A percentile compares a stretch with the other conserved stretches of the same genome.
Evolutionary conservation across 1,140 invertebrate species (phyloP).

Genomic region (Grapholita molesta): DNA sequence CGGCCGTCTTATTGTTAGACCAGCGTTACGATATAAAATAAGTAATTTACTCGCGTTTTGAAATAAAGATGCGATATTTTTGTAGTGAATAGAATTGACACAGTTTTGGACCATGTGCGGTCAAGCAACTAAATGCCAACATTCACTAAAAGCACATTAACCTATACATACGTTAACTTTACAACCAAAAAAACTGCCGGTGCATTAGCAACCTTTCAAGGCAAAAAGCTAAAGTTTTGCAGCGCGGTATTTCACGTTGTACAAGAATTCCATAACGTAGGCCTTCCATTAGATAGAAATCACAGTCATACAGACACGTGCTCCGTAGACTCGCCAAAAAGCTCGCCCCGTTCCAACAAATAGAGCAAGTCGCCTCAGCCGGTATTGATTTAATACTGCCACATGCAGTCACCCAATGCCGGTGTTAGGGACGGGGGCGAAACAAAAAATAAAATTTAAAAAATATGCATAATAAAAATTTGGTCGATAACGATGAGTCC

Average conservation of each 20-base stretch:
- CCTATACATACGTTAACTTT: not conserved
- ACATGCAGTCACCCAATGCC: conserved; percentile 44
- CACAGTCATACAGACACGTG: conserved; percentile 27
- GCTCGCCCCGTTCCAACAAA: conserved; percentile 39
- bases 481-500: conserved; percentile 59
- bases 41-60: too few relatives aligned
- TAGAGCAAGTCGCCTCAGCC: conserved; percentile 49
- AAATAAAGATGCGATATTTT: too few relatives aligned
- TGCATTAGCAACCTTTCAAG: conserved; percentile 16
- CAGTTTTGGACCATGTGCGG: not conserved
- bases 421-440: conserved; percentile 35
- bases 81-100: too few relatives aligned
- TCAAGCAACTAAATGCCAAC: not conserved
- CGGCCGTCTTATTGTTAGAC: too few relatives aligned
- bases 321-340: conserved; percentile 52
- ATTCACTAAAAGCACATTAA: not conserved
- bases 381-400: conserved; percentile 72
- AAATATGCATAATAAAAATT: conserved; percentile 77
- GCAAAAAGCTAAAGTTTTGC: conserved; percentile 17
- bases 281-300: conserved; percentile 18
- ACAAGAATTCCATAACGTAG: conserved; percentile 14
- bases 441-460: conserved; percentile 72
- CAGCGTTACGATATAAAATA: too few relatives aligned
- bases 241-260: conserved; percentile 1
- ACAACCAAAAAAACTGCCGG: not conserved